Conservation (phyloP, 2,797 vertebrate species). For the Vireo griseus region DNA sequence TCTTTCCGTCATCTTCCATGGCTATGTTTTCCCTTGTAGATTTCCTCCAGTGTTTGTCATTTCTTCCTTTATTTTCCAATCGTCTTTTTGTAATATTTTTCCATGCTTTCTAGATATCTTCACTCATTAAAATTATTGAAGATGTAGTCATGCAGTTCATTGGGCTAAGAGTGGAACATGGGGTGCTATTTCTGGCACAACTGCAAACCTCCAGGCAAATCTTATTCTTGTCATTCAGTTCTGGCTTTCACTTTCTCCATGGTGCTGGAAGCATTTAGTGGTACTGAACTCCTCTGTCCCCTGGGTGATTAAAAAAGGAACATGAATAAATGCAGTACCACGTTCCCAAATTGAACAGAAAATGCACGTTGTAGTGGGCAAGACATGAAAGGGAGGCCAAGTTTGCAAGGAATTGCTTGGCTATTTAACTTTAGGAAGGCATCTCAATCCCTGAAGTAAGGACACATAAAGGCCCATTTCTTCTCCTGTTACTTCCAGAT, state of each 20-base stretch:
- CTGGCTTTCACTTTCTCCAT: neutral
- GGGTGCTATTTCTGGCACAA: neutral
- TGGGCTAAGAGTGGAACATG: neutral
- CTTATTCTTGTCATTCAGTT: neutral
- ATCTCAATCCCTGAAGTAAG: neutral
- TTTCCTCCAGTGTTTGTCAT: neutral
- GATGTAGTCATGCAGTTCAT: neutral
- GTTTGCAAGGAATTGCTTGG: neutral
- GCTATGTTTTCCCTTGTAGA: neutral
- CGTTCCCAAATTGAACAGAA: neutral
- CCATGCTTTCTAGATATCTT: neutral
- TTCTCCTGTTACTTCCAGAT: neutral
- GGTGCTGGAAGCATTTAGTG: fast-evolving
- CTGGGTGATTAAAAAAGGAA: neutral
- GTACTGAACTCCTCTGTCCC: neutral
- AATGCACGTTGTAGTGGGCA: neutral
- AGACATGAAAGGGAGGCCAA: neutral
- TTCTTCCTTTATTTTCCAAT: neutral
- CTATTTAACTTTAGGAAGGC: neutral
- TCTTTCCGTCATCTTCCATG: neutral
- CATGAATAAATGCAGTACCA: neutral
- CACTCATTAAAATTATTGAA: neutral
- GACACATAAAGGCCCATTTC: neutral
- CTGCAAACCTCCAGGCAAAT: neutral
- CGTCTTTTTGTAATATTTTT: neutral